Percentiles rank a stretch among this genome's conserved stretches.
Evolutionary conservation across 2,888 invertebrate genomes (phyloP).

Genomic region (Petrolisthes manimaculis): DNA sequence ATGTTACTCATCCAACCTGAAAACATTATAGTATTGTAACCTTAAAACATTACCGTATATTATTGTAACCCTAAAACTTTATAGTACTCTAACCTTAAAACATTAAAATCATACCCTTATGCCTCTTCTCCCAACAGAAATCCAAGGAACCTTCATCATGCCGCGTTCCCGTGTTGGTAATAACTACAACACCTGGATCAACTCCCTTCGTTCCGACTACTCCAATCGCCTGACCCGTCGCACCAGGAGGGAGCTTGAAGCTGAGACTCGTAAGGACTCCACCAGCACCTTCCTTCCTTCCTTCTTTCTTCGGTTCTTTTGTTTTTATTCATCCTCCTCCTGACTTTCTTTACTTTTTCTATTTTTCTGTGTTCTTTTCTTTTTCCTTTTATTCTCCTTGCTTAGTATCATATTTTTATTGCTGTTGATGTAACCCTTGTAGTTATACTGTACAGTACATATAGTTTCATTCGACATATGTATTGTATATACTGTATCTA

Average conservation of each 20-base stretch:
- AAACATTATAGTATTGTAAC: too few species aligned
- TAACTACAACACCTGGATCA: constrained; percentile 58
- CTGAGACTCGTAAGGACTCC: constrained; percentile 36
- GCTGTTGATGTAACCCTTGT: too few species aligned
- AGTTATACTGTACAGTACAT: too few species aligned
- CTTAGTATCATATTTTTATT: too few species aligned
- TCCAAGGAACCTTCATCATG: constrained; percentile 13
- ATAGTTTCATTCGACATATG: too few species aligned
- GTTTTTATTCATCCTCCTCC: background rate
- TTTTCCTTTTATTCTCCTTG: background rate
- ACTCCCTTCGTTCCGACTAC: constrained; percentile 53
- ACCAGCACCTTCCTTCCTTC: background rate
- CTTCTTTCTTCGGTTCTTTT: background rate
- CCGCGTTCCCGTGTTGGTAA: constrained; percentile 28
- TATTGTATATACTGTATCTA: too few species aligned
- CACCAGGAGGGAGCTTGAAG: constrained; percentile 33
- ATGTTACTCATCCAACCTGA: too few species aligned
- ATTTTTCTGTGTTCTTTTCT: background rate
- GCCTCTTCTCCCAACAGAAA: background rate
- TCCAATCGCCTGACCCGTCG: constrained; percentile 35
- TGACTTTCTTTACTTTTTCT: background rate
- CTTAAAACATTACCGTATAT: too few species aligned
- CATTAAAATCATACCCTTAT: background rate
- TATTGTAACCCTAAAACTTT: background rate
- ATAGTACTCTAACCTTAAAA: background rate